Conservation (phyloP, 2,888 invertebrate species). For the Mactromeris polynyma region DNA sequence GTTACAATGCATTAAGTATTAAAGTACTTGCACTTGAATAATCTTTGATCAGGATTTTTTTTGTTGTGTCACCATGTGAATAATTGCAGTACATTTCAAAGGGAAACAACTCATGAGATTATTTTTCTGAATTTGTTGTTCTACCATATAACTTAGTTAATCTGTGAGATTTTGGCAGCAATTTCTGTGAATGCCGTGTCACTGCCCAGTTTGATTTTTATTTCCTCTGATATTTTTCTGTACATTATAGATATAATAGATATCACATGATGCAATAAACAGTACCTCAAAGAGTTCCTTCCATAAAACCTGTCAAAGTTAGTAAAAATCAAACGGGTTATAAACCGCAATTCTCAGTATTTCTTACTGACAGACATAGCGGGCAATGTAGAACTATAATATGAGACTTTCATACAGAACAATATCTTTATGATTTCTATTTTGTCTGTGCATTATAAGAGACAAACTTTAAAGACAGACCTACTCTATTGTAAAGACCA, state of each 20-base stretch:
- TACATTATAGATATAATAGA: not conserved
- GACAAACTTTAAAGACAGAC: not conserved
- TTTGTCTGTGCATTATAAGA: not conserved
- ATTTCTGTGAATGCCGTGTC: not conserved
- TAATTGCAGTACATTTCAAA: not conserved
- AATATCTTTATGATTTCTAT: not conserved
- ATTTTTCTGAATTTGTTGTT: not conserved
- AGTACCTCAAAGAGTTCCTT: constrained; percentile 16
- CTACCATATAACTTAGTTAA: not conserved
- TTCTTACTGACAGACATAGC: not conserved
- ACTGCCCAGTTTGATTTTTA: constrained; percentile 26
- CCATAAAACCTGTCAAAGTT: constrained; percentile 44
- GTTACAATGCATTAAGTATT: too few species aligned
- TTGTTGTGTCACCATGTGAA: too few species aligned
- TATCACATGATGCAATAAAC: constrained; percentile 44
- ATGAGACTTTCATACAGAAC: not conserved
- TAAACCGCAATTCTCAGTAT: not conserved
- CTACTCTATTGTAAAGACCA: too few species aligned
- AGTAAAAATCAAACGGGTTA: constrained; percentile 29
- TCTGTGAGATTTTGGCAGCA: not conserved
- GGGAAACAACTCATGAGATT: not conserved
- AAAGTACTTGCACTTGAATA: too few species aligned
- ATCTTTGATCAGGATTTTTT: too few species aligned
- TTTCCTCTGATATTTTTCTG: constrained; percentile 17
- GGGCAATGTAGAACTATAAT: not conserved